Percentiles rank a stretch among this genome's conserved stretches.
Evolutionary conservation across 1,140 invertebrate genomes (phyloP).

Genomic region (Drosophila aff.): DNA sequence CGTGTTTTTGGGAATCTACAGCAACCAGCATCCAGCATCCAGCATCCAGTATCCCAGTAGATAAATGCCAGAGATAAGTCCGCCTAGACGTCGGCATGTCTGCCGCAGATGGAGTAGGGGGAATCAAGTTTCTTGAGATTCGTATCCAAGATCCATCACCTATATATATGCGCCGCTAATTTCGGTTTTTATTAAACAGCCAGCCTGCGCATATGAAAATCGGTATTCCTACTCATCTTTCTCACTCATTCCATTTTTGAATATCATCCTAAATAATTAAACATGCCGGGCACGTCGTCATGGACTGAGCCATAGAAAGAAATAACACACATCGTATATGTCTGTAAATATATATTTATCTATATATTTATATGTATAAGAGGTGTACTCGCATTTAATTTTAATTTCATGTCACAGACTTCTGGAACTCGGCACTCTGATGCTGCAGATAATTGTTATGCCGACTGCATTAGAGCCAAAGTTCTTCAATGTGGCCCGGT

Average conservation of each 20-base stretch:
- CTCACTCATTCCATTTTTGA: conserved; percentile 62
- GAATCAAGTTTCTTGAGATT: conserved; percentile 11
- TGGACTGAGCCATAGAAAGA: conserved; percentile 44
- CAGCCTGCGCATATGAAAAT: conserved; percentile 68
- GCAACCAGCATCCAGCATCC: background rate
- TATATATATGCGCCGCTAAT: conserved; percentile 73
- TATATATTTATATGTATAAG: too few species aligned
- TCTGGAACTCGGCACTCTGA: conserved; percentile 29
- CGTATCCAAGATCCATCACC: conserved; percentile 30
- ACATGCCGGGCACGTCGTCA: conserved; percentile 71
- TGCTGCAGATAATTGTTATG: conserved; percentile 77
- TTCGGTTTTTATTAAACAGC: conserved; percentile 75
- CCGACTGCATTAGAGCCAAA: conserved; percentile 66
- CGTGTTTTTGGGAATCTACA: conserved; percentile 63
- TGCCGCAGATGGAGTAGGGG: conserved; percentile 30
- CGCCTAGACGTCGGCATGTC: conserved; percentile 67
- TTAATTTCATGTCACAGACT: conserved; percentile 78
- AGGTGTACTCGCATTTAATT: conserved; percentile 71
- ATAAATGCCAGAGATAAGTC: conserved; percentile 69
- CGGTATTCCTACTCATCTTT: conserved; percentile 71
- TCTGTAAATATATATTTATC: conserved; percentile 3
- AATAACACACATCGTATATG: conserved; percentile 19
- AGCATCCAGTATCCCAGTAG: conserved; percentile 1
- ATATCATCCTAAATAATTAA: conserved; percentile 81
- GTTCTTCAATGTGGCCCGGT: conserved; percentile 34